Evolutionary conservation across 2,888 invertebrate genomes (phyloP), one percentile per base, ranked within the genome.

Genomic region (Philereme transversata): DNA sequence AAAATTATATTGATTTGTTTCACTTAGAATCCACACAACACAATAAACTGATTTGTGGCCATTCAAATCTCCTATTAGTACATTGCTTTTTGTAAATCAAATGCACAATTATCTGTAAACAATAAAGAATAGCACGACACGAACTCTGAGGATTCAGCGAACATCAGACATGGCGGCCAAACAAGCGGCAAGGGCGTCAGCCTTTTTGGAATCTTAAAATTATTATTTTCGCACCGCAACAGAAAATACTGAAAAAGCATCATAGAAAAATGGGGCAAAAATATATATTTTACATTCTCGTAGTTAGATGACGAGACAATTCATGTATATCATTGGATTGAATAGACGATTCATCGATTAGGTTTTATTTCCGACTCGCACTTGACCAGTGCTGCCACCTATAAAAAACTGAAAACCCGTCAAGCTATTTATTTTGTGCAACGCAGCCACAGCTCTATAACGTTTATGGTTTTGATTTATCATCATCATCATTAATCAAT

Each of bases 141-240:
- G 92, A 87, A 86, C 86, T 87, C 86, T 81, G 81, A 85, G 85
- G 85, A 88, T 84, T 86, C 87, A 87, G 84, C 88, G 84, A 91
- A 90, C 90, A 88, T 92, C 88, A 89, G 92, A 89, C 88, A 92
- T 92, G 92, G 92, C 92, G 91, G 92, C 88, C 86, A 88, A 62
- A 87, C 88, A 81, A 82, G 84, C 88, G 81, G 83, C 54, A 84
- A 78, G 84, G 88, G 92, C 90, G 88, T 89, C 89, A 61, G 60
- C 78, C 78, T 82, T 82, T 78, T 77, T 67, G 78, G 79, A 81
- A 78, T 82, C 82, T 79, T 84, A 82, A 77, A 79, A 82, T 77
- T 72, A 47, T 58, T 66, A 66, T 64, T 64, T 66, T 68, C 57
- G 59, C 79, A 89, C 87, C 88, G 88, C 75, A 88, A 88, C 85